Percentiles rank a stretch among this genome's conserved stretches.
Conservation (phyloP, 2,888 invertebrate species). For the Rotaria socialis region DNA sequence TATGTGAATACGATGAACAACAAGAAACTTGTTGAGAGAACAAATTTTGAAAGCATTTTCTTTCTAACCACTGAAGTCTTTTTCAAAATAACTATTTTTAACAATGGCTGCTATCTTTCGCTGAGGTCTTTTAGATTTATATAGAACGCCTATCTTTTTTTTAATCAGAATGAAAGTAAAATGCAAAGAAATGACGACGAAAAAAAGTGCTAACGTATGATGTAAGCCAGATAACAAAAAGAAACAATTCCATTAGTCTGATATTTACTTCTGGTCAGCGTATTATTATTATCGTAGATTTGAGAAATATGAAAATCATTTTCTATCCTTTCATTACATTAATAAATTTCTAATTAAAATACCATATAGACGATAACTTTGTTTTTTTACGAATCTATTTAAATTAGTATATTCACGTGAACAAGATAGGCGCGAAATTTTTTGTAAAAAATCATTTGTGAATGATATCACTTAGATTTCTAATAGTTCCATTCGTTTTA, state of each 20-base stretch:
- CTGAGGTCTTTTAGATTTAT: neutral
- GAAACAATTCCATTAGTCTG: neutral
- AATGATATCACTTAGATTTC: neutral
- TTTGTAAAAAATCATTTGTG: neutral
- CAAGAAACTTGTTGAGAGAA: neutral
- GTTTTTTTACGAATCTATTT: too few species aligned
- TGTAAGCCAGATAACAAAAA: neutral
- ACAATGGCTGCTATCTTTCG: neutral
- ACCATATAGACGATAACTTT: too few species aligned
- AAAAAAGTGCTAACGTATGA: neutral
- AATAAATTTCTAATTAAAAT: too few species aligned
- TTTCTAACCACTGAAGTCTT: neutral
- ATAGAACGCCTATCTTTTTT: neutral
- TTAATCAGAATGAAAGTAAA: neutral
- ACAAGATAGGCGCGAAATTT: neutral
- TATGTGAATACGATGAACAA: neutral
- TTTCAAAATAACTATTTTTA: neutral
- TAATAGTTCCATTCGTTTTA: neutral
- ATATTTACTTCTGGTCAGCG: too few species aligned
- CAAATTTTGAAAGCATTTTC: neutral
- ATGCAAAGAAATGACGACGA: neutral
- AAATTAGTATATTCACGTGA: too few species aligned
- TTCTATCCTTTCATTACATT: too few species aligned
- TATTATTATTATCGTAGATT: too few species aligned
- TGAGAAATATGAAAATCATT: too few species aligned